Conservation (phyloP, 2,888 invertebrate species). For the Drosophila anceps region DNA sequence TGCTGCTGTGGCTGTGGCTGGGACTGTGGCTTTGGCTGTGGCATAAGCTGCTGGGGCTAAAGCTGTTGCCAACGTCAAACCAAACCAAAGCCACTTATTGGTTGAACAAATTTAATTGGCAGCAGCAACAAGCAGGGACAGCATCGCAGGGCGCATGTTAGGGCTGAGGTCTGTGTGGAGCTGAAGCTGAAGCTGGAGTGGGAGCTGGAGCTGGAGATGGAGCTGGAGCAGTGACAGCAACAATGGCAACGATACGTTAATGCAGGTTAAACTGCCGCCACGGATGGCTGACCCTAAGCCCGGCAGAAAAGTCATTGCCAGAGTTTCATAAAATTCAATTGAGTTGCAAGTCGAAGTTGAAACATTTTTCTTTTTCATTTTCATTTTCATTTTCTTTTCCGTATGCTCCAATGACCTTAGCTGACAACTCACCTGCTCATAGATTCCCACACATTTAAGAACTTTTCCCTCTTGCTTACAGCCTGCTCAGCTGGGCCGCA, state of each 20-base stretch:
- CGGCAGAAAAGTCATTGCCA: conserved; percentile 34
- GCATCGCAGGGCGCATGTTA: not conserved
- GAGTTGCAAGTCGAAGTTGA: conserved; percentile 38
- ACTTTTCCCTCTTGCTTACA: conserved; percentile 78
- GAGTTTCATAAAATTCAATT: conserved; percentile 41
- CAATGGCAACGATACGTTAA: conserved; percentile 66
- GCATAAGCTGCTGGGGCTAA: conserved; percentile 43
- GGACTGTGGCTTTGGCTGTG: conserved; percentile 19
- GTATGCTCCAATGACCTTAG: not conserved
- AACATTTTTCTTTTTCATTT: not conserved
- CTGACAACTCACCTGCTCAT: not conserved
- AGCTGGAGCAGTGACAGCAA: conserved; percentile 44
- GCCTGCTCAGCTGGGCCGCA: conserved; percentile 94
- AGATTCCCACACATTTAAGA: not conserved
- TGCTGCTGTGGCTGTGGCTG: conserved; percentile 8
- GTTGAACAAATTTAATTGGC: conserved; percentile 73
- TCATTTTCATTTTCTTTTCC: not conserved
- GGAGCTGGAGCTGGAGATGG: not conserved
- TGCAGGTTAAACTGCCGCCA: conserved; percentile 66
- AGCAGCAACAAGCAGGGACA: conserved; percentile 43
- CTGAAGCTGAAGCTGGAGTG: conserved; percentile 9
- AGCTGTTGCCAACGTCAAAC: conserved; percentile 59
- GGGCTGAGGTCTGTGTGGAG: not conserved
- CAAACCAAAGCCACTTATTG: conserved; percentile 71
- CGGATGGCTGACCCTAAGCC: conserved; percentile 46